Evolutionary conservation across 1,140 invertebrate species (phyloP).

Genomic region (Fopius arisanus): DNA sequence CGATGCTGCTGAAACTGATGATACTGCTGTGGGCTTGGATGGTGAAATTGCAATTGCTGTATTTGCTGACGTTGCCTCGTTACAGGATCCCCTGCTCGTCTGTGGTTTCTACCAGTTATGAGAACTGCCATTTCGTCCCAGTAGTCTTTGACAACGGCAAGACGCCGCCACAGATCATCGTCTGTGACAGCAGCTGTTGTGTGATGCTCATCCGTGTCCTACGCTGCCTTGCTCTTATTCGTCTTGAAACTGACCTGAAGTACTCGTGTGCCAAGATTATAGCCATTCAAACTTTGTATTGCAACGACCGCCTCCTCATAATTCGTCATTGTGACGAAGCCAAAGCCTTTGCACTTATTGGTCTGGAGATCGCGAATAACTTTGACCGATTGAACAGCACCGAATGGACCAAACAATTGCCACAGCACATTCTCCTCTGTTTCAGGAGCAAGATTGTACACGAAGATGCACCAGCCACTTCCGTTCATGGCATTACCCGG

Average conservation of each 20-base stretch:
- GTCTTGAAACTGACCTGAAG: slow-evolving; percentile 99
- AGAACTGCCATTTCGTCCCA: slow-evolving; percentile 15
- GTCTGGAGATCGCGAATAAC: slow-evolving; percentile 97
- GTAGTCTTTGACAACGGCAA: slow-evolving; percentile 9
- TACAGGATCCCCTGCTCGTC: neutral
- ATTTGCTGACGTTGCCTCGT: slow-evolving; percentile 25
- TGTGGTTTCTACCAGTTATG: slow-evolving; percentile 2
- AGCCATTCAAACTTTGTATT: slow-evolving; percentile 97
- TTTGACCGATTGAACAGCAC: slow-evolving; percentile 98
- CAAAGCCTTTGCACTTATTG: slow-evolving; percentile 99
- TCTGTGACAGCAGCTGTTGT: slow-evolving; percentile 30
- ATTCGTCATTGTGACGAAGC: slow-evolving; percentile 99
- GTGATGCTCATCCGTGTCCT: slow-evolving; percentile 57
- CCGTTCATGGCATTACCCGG: slow-evolving; percentile 83
- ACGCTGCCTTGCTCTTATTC: slow-evolving; percentile 90
- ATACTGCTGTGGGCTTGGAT: slow-evolving; percentile 23
- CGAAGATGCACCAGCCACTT: slow-evolving; percentile 97
- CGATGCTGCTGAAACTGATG: slow-evolving; percentile 39
- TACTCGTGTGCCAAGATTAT: slow-evolving; percentile 95
- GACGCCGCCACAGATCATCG: slow-evolving; percentile 21
- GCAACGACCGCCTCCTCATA: slow-evolving; percentile 98
- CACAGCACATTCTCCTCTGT: slow-evolving; percentile 98
- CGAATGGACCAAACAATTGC: slow-evolving; percentile 99
- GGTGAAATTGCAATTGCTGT: slow-evolving; percentile 34
- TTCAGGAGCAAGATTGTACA: slow-evolving; percentile 97